Conservation (phyloP, 2,797 vertebrate species). For the Acanthurus lineatus region DNA sequence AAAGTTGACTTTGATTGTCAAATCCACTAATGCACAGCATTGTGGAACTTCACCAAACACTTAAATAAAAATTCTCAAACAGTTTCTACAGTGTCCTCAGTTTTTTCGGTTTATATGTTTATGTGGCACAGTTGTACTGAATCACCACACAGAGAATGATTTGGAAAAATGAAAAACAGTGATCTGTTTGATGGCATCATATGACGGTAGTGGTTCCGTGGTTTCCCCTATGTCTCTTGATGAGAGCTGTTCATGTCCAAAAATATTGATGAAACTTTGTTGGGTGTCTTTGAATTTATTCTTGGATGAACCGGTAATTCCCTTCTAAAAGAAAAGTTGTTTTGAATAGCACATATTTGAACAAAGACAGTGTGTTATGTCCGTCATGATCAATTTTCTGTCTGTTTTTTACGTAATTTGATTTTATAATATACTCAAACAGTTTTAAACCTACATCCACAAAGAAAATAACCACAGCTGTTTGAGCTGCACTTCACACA, state of each 20-base stretch:
- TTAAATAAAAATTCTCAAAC: conserved; percentile 15
- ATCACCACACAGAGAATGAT: conserved; percentile 15
- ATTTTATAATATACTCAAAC: not conserved
- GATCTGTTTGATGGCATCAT: not conserved
- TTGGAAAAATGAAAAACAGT: conserved; percentile 40
- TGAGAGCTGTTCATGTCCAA: not conserved
- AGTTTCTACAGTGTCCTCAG: not conserved
- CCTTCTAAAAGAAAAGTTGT: not conserved
- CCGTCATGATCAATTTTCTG: not conserved
- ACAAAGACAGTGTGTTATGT: not conserved
- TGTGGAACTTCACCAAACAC: conserved; percentile 30
- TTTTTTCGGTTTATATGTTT: conserved; percentile 10
- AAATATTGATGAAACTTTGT: conserved; percentile 24
- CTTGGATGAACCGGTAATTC: not conserved
- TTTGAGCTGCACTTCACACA: conserved; percentile 12
- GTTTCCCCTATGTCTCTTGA: conserved; percentile 29
- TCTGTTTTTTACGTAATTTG: conserved; percentile 14
- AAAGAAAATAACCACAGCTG: not conserved
- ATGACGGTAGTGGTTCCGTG: conserved; percentile 1
- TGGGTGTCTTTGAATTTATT: not conserved
- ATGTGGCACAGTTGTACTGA: conserved; percentile 13
- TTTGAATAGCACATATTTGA: not conserved
- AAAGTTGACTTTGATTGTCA: conserved; percentile 14
- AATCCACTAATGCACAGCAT: conserved; percentile 1
- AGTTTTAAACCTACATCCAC: not conserved